Evolutionary conservation across 2,888 invertebrate genomes (phyloP), one percentile per base, ranked within the genome.

Genomic region (Lasioglossum figueresi): DNA sequence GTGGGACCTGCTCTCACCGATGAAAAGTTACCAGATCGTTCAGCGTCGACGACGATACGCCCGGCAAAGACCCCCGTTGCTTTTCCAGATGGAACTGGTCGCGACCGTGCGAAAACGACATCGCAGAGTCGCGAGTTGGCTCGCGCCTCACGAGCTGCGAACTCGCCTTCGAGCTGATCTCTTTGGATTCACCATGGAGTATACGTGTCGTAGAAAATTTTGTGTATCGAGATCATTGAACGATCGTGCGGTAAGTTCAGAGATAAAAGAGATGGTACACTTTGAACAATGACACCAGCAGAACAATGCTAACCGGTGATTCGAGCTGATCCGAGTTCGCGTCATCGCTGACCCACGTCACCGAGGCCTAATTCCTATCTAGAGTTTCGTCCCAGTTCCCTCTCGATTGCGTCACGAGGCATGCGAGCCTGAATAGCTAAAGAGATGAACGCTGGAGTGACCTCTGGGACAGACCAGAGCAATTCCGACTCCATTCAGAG

Each of bases 11-110:
- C 89, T 89, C 82, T 73, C 85, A 85, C 79, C 83, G 88, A 87
- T 89, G 89, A 89, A 89, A 89, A 89, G 87, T 89, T 88, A 89
- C 83, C 87, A 76, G 89, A 85, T 88, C 81, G 88, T 87, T 83
- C 75, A 82, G 78, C 79, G 76, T 70, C 73, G 48, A 66, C 82
- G 73, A 85, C 82, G 86, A 82, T 83, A 82, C 82, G 72, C 79
- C 68, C 76, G 83, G 82, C 79, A 86, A 23, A 70, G 86, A 89
- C 83, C 86, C 89, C 88, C 83, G 88, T 89, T 86, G 89, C 84
- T 89, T 89, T 89, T 83, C 88, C 86, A 84, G 84, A 89, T 84
- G 84, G 82, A 83, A 83, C 86, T 82, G 79, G 86, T 86, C 86
- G 82, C 84, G 80, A 74, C 71, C 86, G 83, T 79, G 87, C 82